Evolutionary conservation across 1,140 invertebrate species (phyloP).

Genomic region (Steinernema feltiae): DNA sequence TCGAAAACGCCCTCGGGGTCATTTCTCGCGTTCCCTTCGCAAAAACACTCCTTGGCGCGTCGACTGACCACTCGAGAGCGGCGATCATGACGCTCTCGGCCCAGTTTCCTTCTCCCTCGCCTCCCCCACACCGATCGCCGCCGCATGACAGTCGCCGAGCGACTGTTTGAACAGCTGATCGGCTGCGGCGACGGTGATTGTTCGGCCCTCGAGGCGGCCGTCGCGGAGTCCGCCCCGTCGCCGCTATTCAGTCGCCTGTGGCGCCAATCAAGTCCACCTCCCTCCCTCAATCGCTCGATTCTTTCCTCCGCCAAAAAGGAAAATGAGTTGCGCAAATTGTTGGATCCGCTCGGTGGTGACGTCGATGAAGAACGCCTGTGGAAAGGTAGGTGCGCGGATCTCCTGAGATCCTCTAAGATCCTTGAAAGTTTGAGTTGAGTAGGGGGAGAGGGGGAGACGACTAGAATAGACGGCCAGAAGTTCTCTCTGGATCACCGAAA

Average conservation of each 20-base stretch:
- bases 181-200: background rate
- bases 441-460: too few relatives aligned
- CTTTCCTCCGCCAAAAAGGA: background rate
- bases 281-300: background rate
- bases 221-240: background rate
- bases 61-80: background rate
- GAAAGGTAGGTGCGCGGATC: background rate
- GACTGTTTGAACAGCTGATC: conserved; percentile 13
- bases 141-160: background rate
- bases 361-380: conserved; percentile 3
- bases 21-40: background rate
- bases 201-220: background rate
- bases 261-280: background rate
- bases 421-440: background rate
- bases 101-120: conserved; percentile 9
- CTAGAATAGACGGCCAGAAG: too few relatives aligned
- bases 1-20: background rate
- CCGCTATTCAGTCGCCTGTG: background rate
- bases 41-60: background rate
- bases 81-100: background rate
- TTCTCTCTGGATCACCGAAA: too few relatives aligned
- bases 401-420: background rate
- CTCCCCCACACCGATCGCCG: too few relatives aligned
- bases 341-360: conserved; percentile 4
- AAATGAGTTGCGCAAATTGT: conserved; percentile 10